These are phyloP conservation scores for Deroptyus accipitrinus DNA, from an alignment of 2,113 vertebrate species.

Conservation along the genomic window DNA sequence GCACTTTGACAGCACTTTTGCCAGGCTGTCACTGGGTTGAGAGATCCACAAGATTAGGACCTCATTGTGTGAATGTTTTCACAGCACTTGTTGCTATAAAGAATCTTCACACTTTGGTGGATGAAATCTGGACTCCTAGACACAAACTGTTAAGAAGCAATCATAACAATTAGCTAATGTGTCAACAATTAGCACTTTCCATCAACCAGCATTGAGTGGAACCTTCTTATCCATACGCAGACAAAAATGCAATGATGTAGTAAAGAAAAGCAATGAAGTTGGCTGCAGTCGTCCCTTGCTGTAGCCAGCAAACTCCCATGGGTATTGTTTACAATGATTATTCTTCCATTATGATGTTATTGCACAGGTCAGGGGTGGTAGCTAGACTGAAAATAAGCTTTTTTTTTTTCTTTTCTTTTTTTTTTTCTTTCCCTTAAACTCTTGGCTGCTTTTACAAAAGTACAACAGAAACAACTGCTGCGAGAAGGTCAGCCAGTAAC, in stretches of 20 bases:
- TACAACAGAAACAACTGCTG: slow-evolving; percentile 68
- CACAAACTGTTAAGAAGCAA: slow-evolving; percentile 83
- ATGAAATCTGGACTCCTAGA: slow-evolving; percentile 82
- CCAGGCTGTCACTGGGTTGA: slow-evolving; percentile 73
- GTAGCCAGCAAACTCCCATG: slow-evolving; percentile 74
- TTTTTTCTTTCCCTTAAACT: not conserved
- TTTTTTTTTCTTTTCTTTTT: not conserved
- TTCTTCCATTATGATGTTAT: slow-evolving; percentile 84
- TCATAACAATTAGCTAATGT: slow-evolving; percentile 88
- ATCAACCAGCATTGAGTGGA: slow-evolving; percentile 77
- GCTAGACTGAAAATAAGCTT: slow-evolving; percentile 76
- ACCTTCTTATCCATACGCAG: slow-evolving; percentile 82
- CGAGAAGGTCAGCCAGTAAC: slow-evolving; percentile 73
- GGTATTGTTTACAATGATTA: slow-evolving; percentile 82
- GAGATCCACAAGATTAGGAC: slow-evolving; percentile 79
- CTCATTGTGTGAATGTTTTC: slow-evolving; percentile 83
- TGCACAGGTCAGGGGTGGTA: slow-evolving; percentile 71
- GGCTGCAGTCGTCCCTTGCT: slow-evolving; percentile 60
- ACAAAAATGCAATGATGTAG: slow-evolving; percentile 84
- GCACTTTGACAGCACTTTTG: slow-evolving; percentile 72
- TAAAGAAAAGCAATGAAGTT: slow-evolving; percentile 79
- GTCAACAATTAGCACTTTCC: slow-evolving; percentile 83
- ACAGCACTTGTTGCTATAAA: slow-evolving; percentile 79
- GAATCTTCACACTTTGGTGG: slow-evolving; percentile 80
- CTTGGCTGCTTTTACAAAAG: slow-evolving; percentile 74